Evolutionary conservation across 2,888 invertebrate genomes (phyloP).

Genomic region (Cheilosia urbana): DNA sequence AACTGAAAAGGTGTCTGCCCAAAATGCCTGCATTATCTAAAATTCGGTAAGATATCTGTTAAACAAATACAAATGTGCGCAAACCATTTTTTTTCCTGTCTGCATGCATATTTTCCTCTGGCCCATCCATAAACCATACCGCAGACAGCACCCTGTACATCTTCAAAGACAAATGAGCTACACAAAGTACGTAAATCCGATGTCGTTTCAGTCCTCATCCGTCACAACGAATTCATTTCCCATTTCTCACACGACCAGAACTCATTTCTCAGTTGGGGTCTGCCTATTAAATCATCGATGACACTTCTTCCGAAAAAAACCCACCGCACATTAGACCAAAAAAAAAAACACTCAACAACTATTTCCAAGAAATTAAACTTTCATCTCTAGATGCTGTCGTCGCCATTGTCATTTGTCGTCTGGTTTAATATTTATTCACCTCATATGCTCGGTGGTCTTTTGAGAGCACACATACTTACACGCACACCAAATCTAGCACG

Average conservation of each 20-base stretch:
- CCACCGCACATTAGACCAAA: neutral
- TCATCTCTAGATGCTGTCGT: constrained; percentile 63
- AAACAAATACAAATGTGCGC: too few species aligned
- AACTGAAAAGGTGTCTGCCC: too few species aligned
- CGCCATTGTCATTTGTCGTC: constrained; percentile 24
- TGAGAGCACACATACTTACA: neutral
- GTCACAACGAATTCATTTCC: constrained; percentile 56
- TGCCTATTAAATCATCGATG: constrained; percentile 64
- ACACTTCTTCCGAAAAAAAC: constrained; percentile 28
- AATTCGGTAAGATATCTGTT: too few species aligned
- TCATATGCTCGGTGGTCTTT: constrained; percentile 39
- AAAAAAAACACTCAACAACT: constrained; percentile 29
- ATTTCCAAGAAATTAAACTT: constrained; percentile 72
- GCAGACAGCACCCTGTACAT: neutral
- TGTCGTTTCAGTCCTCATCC: constrained; percentile 35
- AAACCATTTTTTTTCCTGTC: too few species aligned
- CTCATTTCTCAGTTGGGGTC: constrained; percentile 5
- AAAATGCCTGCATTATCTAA: too few species aligned
- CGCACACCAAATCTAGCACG: constrained; percentile 54
- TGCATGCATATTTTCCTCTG: too few species aligned
- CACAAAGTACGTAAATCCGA: constrained; percentile 35
- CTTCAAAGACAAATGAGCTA: constrained; percentile 20
- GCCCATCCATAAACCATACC: neutral
- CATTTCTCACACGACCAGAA: constrained; percentile 49
- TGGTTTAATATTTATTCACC: constrained; percentile 43